Evolutionary conservation across 2,113 vertebrate species (phyloP), one percentile per base, ranked within the genome.

Genomic region (Trematocara unimaculatum): DNA sequence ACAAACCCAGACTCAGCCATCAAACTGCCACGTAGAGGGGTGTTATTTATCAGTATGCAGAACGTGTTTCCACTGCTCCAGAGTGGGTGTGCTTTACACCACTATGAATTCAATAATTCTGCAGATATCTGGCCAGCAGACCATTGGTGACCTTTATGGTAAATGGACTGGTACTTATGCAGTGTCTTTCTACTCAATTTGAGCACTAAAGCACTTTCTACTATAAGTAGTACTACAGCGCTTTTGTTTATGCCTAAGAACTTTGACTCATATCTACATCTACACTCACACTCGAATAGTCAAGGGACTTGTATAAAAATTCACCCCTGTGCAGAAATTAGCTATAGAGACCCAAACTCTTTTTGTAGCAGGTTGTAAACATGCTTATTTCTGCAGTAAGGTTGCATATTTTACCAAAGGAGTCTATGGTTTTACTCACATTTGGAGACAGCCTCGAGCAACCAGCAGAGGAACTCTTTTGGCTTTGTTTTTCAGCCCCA

Each of bases 271-370:
- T 23, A 67, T 67, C 33, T 67, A 67, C 60, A 67, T 38, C 60
- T 0, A 67, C 10, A 67, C 33, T 3, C 60, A 64, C 60, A 20
- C 60, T 38, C 2, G 6, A 67, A 67, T 67, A 67, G 42, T 18
- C 45, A 47, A 72, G 8, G 40, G 13, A 74, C 70, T 47, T 49
- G 26, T 11, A 49, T 47, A 49, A 18, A 74, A 49, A 18, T 18
- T 74, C 42, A 0, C 15, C 8, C 70, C 42, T 12, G 0, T 47
- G 6, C 40, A 47, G 3, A 47, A 1, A 17, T 74, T 18, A 47
- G 23, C 23, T 18, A 74, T 47, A 74, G 70, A 74, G 42, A 29
- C 8, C 5, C 0, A 47, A 47, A 74, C 3, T 29, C 20, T 47
- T 74, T 74, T 74, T 74, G 70, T 31, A 49, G 15, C 70, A 31